Evolutionary conservation across 2,888 invertebrate genomes (phyloP), one percentile per base, ranked within the genome.

Genomic region (Drosophila emarginata): DNA sequence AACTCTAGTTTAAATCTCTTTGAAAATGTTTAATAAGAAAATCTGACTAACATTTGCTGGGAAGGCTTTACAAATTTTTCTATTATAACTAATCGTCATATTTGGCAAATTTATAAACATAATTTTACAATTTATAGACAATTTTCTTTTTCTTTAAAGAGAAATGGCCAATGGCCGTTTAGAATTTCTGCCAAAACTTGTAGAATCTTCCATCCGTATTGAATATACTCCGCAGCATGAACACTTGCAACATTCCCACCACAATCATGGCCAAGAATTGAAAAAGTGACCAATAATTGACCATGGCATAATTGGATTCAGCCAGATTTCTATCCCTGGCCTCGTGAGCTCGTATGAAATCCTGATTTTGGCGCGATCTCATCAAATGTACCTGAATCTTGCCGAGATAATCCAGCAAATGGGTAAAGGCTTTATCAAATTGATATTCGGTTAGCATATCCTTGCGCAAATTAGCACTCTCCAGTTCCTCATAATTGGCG

Each of bases 281-380:
- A 28, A 96, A 91, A 50, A 93, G 89, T 0, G 96, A 96, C 94
- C 96, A 96, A 54, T 94, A 92, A 85, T 96, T 97, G 0, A 98
- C 97, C 75, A 95, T 93, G 67, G 95, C 94, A 85, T 94, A 96
- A 91, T 96, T 96, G 56, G 95, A 94, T 89, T 97, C 97, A 2
- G 96, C 96, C 61, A 96, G 90, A 88, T 96, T 96, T 72, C 97
- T 93, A 90, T 97, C 97, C 58, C 96, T 91, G 0, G 96, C 95
- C 91, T 97, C 97, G 80, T 93, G 93, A 0, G 96, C 95, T 68
- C 95, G 93, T 67, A 96, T 93, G 64, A 94, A 87, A 84, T 96
- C 96, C 90, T 96, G 96, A n/a, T 94, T 87, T 61, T 95, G 93
- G 3, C 94, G 91, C 0, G 95, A 94, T 37, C 94, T 93, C 2